Base-by-base conservation (phyloP, 2,797 vertebrate genomes). In the Macrochelys suwanniensis region DNA sequence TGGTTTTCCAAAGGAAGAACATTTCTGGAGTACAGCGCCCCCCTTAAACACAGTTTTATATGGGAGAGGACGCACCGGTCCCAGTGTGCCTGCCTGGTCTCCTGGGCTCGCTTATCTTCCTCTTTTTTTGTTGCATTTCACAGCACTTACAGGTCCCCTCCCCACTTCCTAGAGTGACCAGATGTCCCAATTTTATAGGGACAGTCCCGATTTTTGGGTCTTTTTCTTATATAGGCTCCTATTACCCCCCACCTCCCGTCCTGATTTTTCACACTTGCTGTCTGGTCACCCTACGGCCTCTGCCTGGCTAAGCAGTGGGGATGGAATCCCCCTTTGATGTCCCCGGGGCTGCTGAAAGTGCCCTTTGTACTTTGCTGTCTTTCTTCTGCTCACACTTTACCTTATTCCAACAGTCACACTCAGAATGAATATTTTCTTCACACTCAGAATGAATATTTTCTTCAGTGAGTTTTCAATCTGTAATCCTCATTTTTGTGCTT, bases 341-440 rank as follows among this genome's bases (percentile, higher is more conserved):
- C 57, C 13, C 11, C 28, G 15, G n/a, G 13, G 9, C 65, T 26
- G 51, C 25, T 28, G 53, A 37, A 53, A 11, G 33, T 33, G 11
- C n/a, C 42, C 37, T 42, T 23, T 42, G 79, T 7, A 13, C 51
- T 56, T 37, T 10, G n/a, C 51, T 15, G 42, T 19, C 61, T 1
- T 7, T 79, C 82, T 47, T 78, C 84, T 77, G 0, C 0, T 0
- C 51, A 0, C 0, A 50, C 71, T 0, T 1, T 33, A 45, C 37
- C 84, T 80, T 65, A 49, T 77, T n/a, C 25, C 0, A 1, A 49
- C 71, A 45, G n/a, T 16, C 81, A 6, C 28, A 26, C 0, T 1
- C 42, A 37, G 42, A 21, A 31, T 0, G 11, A 54, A 21, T 91
- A 87, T 88, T 94, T 95, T 15, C 85, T 81, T 25, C 61, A 57